Evolutionary conservation across 2,888 invertebrate genomes (phyloP).

Genomic region (Mesorhabditis spiculigera): DNA sequence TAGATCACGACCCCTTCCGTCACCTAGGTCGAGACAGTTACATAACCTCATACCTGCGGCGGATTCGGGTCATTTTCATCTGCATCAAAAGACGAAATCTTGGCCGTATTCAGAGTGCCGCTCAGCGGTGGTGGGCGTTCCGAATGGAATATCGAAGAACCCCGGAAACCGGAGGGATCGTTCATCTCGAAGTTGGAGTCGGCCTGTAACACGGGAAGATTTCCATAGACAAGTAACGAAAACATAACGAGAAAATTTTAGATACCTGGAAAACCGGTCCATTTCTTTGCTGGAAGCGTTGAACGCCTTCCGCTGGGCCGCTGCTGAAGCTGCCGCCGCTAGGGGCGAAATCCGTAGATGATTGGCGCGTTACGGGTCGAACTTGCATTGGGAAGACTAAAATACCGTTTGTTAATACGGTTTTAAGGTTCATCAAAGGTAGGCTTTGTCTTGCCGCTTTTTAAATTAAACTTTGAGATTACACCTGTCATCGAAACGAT

Average conservation of each 20-base stretch:
- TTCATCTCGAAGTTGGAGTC: not conserved
- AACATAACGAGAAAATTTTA: no score
- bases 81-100: not conserved
- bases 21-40: no score
- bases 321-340: not conserved
- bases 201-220: no score
- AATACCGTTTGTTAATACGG: not conserved
- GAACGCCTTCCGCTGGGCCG: not conserved
- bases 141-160: not conserved
- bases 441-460: no score
- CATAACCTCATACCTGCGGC: not conserved
- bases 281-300: not conserved
- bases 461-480: no score
- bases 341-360: not conserved
- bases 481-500: no score
- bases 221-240: no score
- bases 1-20: no score
- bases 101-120: not conserved
- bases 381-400: slow-evolving; percentile 4
- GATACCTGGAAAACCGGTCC: not conserved
- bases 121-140: not conserved
- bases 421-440: no score
- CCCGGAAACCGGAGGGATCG: not conserved
- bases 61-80: slow-evolving; percentile 2
- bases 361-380: not conserved